phyloP scores from a whole-genome alignment of 2,797 vertebrate genomes.

The Loris lydekkerianus region DNA sequence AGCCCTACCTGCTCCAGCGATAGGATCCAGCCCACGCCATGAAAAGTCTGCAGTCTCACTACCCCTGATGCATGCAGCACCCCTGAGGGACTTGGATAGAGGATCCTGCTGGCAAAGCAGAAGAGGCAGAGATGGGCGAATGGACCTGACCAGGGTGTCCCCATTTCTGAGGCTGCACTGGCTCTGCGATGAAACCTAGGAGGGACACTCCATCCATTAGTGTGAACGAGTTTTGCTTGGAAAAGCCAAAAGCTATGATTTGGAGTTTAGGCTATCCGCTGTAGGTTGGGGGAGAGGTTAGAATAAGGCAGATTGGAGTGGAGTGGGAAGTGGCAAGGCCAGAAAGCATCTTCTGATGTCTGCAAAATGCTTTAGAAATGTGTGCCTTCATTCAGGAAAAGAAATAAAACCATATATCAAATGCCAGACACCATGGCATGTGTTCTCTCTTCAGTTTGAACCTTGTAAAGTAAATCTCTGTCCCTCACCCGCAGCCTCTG shows the following conservation, averaged over 20 bases:
- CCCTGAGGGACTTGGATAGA: no score
- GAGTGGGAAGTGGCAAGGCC: background rate
- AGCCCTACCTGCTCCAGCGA: background rate
- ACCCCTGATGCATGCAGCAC: background rate
- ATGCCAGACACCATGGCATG: background rate
- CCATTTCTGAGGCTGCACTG: background rate
- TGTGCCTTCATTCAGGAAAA: background rate
- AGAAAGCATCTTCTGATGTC: background rate
- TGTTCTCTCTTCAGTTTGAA: background rate
- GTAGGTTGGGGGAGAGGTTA: background rate
- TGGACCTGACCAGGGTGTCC: background rate
- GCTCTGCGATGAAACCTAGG: background rate
- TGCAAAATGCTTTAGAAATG: background rate
- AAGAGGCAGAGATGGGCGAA: background rate
- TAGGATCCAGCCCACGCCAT: background rate
- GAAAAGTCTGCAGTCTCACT: background rate
- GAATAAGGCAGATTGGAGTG: background rate
- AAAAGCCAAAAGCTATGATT: background rate
- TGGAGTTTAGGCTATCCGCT: background rate
- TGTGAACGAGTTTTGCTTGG: background rate
- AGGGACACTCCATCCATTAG: background rate
- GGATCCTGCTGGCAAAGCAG: background rate
- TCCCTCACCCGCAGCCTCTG: fast-evolving
- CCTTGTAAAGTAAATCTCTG: background rate
- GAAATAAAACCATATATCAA: background rate